These are phyloP conservation scores for Ophion costatus DNA, from an alignment of 2,888 invertebrate species.

Conservation along the genomic window DNA sequence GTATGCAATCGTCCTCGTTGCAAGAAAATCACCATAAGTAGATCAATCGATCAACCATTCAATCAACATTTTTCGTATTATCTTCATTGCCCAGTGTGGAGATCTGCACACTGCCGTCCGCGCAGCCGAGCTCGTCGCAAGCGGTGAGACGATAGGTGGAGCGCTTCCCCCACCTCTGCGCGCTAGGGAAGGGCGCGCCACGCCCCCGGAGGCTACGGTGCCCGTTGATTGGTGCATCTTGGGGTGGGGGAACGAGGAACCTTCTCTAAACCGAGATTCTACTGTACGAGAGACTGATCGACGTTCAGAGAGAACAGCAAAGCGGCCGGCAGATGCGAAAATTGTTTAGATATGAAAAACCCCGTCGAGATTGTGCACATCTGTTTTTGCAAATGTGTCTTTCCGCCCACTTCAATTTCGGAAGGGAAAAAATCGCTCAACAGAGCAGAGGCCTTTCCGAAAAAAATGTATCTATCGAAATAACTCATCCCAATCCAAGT, in stretches of 20 bases:
- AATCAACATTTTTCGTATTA: neutral
- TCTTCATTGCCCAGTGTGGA: too few species aligned
- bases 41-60: neutral
- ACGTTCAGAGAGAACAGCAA: neutral
- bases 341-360: neutral
- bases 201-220: too few species aligned
- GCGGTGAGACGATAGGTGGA: neutral
- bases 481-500: neutral
- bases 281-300: neutral
- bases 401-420: neutral
- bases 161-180: neutral
- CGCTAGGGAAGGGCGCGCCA: neutral
- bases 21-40: neutral
- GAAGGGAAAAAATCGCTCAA: neutral
- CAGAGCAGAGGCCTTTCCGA: neutral
- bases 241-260: neutral
- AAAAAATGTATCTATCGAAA: neutral
- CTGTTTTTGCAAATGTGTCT: neutral
- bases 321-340: neutral
- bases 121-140: neutral
- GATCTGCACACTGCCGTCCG: neutral
- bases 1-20: neutral
- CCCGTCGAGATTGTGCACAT: neutral
- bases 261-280: neutral
- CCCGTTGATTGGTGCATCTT: too few species aligned